Percentiles rank a stretch among this genome's conserved stretches.
Evolutionary conservation across 2,113 vertebrate species (phyloP).

Genomic region (Pheucticus melanocephalus): DNA sequence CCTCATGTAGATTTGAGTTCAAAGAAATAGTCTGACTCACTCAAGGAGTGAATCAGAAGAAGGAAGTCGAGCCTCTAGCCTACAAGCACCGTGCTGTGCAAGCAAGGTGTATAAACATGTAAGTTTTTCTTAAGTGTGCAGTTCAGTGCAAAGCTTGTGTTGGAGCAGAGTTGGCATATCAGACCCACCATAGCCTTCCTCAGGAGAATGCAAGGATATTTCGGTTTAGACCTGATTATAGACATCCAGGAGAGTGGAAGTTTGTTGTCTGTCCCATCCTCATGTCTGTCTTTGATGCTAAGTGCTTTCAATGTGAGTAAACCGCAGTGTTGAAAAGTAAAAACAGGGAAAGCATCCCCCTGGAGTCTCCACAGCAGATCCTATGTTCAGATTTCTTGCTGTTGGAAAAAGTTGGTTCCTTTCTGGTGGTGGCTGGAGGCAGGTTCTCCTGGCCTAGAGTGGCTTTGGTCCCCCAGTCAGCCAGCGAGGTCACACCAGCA

Average conservation of each 20-base stretch:
- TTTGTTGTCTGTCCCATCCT: background rate
- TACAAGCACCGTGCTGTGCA: conserved; percentile 10
- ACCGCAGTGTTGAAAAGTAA: background rate
- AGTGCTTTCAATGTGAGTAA: background rate
- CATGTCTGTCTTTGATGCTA: background rate
- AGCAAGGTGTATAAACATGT: background rate
- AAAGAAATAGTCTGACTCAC: conserved; percentile 35
- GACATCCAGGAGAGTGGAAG: background rate
- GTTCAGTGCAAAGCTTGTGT: background rate
- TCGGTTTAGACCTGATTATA: background rate
- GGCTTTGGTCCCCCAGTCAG: background rate
- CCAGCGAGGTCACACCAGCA: background rate
- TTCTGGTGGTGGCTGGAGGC: background rate
- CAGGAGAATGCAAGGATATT: background rate
- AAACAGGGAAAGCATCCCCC: background rate
- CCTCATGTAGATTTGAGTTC: conserved; percentile 23
- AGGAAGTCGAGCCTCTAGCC: conserved; percentile 28
- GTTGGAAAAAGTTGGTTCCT: background rate
- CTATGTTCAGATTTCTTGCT: background rate
- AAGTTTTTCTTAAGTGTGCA: background rate
- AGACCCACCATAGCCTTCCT: background rate
- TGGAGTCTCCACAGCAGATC: background rate
- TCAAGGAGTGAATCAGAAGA: conserved; percentile 43
- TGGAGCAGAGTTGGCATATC: background rate
- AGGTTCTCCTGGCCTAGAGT: background rate